Conservation (phyloP, 2,113 vertebrate genomes). For the Rhynchomys soricoides region DNA sequence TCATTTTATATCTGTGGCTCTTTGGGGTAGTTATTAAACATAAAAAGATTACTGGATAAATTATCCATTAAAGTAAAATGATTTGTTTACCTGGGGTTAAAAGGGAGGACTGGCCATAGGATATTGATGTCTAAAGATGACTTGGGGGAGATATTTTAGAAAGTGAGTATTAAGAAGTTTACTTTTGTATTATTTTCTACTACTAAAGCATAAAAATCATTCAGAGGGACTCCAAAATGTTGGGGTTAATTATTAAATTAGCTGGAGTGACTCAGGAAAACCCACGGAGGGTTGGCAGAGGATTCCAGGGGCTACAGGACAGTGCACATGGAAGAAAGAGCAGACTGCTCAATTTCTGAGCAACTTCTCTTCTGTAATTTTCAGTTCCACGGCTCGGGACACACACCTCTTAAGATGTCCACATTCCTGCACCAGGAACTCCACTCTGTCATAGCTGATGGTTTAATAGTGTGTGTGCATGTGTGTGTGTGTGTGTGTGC, state of each 20-base stretch:
- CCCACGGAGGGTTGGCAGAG: not conserved
- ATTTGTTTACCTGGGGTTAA: not conserved
- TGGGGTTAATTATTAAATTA: conserved; percentile 32
- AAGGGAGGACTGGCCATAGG: not conserved
- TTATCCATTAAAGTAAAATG: conserved; percentile 21
- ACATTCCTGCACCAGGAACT: conserved; percentile 11
- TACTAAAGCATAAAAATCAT: conserved; percentile 19
- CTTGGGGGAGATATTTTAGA: not conserved
- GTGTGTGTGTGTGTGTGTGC: not conserved
- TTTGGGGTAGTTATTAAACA: conserved; percentile 19
- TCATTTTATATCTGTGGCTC: not conserved
- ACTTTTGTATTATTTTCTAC: not conserved
- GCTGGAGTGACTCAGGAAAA: not conserved
- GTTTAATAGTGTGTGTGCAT: not conserved
- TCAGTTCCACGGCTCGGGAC: not conserved
- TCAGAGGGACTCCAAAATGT: not conserved
- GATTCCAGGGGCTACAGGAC: conserved; percentile 33
- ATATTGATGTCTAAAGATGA: conserved; percentile 40
- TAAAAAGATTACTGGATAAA: not conserved
- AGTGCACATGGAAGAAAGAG: conserved; percentile 13
- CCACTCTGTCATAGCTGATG: not conserved
- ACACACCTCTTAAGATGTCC: conserved; percentile 59
- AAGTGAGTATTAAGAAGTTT: not conserved
- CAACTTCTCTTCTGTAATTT: not conserved
- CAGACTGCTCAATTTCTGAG: not conserved